These are phyloP conservation scores for Eulemur macaco DNA, from an alignment of 2,113 vertebrate species.

Conservation along the genomic window DNA sequence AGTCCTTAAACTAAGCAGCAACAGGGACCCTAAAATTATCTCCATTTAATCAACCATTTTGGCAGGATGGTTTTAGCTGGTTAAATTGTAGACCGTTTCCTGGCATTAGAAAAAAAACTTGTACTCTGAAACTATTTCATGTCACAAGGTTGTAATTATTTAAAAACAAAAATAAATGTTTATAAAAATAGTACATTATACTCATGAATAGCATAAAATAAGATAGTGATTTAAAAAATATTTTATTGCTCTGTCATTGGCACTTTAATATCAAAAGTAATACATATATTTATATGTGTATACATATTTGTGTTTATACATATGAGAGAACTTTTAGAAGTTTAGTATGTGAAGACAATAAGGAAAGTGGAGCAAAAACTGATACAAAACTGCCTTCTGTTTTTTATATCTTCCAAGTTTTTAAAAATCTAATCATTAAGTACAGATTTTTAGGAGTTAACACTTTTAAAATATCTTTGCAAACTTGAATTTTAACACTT, in stretches of 20 bases:
- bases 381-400: not conserved
- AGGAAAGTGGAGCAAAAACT: not conserved
- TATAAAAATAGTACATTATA: slow-evolving; percentile 6
- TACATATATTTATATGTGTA: not conserved
- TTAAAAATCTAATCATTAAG: not conserved
- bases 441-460: not conserved
- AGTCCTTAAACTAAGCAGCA: not conserved
- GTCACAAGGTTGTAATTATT: not conserved
- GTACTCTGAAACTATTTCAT: not conserved
- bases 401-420: not conserved
- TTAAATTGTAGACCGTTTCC: slow-evolving; percentile 23
- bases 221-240: slow-evolving; percentile 21
- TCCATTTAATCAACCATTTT: not conserved
- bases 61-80: not conserved
- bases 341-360: not conserved
- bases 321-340: not conserved
- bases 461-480: slow-evolving; percentile 11
- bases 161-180: slow-evolving; percentile 44
- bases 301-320: not conserved
- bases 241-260: not conserved
- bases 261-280: slow-evolving; percentile 7
- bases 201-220: not conserved
- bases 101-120: not conserved
- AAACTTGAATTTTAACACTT: slow-evolving; percentile 15
- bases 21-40: not conserved